A percentile compares a stretch with the other conserved stretches of the same genome.
phyloP scores from a whole-genome alignment of 1,140 invertebrate species.

The Diorhabda carinulata region DNA sequence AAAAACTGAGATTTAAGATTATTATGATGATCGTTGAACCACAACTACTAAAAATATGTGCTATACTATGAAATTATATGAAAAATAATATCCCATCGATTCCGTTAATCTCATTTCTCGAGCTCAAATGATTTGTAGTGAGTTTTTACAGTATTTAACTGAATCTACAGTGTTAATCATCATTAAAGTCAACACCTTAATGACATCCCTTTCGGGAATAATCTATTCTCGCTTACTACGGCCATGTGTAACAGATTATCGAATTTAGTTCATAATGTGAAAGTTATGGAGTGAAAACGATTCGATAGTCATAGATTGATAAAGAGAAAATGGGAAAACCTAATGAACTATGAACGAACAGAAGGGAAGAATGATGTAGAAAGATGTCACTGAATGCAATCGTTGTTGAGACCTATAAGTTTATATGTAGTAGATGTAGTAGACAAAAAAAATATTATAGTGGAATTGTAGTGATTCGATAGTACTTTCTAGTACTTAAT shows the following conservation, averaged over 20 bases:
- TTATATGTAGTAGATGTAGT: too few relatives aligned
- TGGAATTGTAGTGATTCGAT: too few relatives aligned
- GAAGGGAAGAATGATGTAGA: constrained; percentile 40
- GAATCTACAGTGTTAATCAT: background rate
- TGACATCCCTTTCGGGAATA: background rate
- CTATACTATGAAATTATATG: too few relatives aligned
- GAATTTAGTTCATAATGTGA: background rate
- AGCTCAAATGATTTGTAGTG: too few relatives aligned
- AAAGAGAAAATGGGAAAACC: constrained; percentile 29
- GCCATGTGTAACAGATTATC: background rate
- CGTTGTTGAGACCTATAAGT: too few relatives aligned
- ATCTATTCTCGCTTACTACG: background rate
- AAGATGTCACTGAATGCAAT: constrained; percentile 24
- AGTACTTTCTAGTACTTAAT: too few relatives aligned
- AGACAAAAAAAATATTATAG: too few relatives aligned
- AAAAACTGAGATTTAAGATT: too few relatives aligned
- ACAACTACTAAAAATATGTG: too few relatives aligned
- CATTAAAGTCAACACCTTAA: background rate
- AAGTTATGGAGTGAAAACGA: background rate
- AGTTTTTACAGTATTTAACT: background rate
- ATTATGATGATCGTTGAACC: too few relatives aligned
- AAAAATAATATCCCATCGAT: too few relatives aligned
- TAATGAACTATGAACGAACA: constrained; percentile 44
- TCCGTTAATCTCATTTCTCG: too few relatives aligned
- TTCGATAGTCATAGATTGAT: background rate